Percentiles rank a stretch among this genome's conserved stretches.
Evolutionary conservation across 2,888 invertebrate species (phyloP).

Genomic region (Dynastes grantii): DNA sequence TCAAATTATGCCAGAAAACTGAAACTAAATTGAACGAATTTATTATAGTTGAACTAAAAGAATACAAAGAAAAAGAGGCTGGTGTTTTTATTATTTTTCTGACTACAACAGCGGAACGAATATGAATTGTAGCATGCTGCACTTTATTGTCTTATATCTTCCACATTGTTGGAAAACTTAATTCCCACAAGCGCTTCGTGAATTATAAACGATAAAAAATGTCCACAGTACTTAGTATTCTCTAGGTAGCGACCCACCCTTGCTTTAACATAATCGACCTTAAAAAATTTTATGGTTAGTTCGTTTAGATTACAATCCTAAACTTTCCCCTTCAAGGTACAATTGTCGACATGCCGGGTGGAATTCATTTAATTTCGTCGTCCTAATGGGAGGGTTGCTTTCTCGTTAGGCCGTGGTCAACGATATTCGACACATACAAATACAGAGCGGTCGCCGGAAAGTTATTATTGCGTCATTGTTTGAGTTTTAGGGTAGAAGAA

Average conservation of each 20-base stretch:
- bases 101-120: no score
- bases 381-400: not conserved
- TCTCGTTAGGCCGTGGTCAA: slow-evolving; percentile 12
- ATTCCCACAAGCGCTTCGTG: no score
- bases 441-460: slow-evolving; percentile 12
- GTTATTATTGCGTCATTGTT: slow-evolving; percentile 30
- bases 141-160: no score
- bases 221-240: no score
- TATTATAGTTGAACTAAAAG: no score
- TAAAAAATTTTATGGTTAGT: not conserved
- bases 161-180: no score
- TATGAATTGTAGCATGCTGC: no score
- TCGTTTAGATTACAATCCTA: slow-evolving; percentile 1
- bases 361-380: slow-evolving; percentile 9
- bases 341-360: not conserved
- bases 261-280: not conserved
- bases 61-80: no score
- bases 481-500: slow-evolving; percentile 9
- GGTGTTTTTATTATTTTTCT: no score
- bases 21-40: no score
- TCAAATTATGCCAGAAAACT: no score
- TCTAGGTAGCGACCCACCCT: not conserved
- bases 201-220: no score
- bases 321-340: not conserved
- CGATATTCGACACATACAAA: slow-evolving; percentile 9